Evolutionary conservation across 2,888 invertebrate species (phyloP), one percentile per base, ranked within the genome.

Genomic region (Elgonia sp.): DNA sequence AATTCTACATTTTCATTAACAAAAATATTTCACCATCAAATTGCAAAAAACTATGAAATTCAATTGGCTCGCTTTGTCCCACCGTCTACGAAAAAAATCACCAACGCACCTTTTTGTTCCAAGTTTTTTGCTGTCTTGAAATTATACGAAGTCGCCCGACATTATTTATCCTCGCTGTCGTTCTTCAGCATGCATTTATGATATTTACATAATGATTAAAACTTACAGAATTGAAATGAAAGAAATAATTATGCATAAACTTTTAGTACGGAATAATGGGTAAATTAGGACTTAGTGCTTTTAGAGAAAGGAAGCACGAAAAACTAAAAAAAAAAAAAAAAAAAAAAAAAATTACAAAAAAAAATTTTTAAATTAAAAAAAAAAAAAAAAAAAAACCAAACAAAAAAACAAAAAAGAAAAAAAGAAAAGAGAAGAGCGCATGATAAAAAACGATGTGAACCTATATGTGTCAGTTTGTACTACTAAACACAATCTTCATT

Each of bases 201-300:
- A 62, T 86, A 86, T 86, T 81, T 86, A 80, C 86, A 81, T 86
- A 86, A 81, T 81, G 76, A 86, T 86, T 86, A 81, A 86, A 86
- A 75, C 86, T 86, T 76, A 70, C 80, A 63, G 85, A 67, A 73
- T 85, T 70, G 81, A 76, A 86, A 81, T 65, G 76, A 76, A 81
- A 86, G 86, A 80, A 86, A 86, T 86, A 86, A 86, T 86, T 86
- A 81, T 86, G 86, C 80, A 62, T 75, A 80, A 80, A 85, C 79
- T 86, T 85, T 85, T 55, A 62, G 63, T 39, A 55, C 63, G 70
- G 70, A 84, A 84, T 70, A 70, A 77, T 84, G 84, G 63, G 40
- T 53, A 67, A 65, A 76, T 77, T 73, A 73, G 80, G 57, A 62
- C 72, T 69, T 65, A 55, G 63, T 50, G 73, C 69, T 63, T 72